Conservation (phyloP, 1,140 invertebrate genomes). For the Aphaenogaster rudis region DNA sequence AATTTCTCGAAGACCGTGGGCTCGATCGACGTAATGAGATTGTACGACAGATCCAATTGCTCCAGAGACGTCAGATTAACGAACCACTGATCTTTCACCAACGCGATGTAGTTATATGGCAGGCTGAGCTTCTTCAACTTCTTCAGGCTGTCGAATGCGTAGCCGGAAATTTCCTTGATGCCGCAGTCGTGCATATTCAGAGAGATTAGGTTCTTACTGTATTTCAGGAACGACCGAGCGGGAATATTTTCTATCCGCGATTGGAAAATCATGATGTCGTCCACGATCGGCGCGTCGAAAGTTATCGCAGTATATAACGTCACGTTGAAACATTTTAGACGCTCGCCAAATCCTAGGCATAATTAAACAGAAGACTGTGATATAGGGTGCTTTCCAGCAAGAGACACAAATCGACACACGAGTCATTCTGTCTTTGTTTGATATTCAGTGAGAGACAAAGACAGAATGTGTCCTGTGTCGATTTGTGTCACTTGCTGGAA, state of each 20-base stretch:
- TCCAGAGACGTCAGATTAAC: slow-evolving; percentile 71
- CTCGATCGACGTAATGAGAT: slow-evolving; percentile 75
- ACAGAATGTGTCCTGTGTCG: too few species aligned
- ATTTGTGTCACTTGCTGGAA: too few species aligned
- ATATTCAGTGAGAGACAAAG: too few species aligned
- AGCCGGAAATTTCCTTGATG: slow-evolving; percentile 69
- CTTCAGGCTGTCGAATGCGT: slow-evolving; percentile 73
- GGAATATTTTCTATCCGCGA: slow-evolving; percentile 73
- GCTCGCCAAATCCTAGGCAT: slow-evolving; percentile 63
- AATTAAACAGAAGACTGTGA: neutral
- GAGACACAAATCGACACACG: too few species aligned
- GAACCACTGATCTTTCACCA: slow-evolving; percentile 77
- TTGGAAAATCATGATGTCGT: slow-evolving; percentile 72
- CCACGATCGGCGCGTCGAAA: slow-evolving; percentile 52
- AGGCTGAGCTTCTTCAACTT: slow-evolving; percentile 77
- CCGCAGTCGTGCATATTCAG: slow-evolving; percentile 79
- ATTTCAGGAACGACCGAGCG: slow-evolving; percentile 68
- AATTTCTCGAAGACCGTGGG: slow-evolving; percentile 72
- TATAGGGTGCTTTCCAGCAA: too few species aligned
- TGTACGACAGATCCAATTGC: slow-evolving; percentile 82
- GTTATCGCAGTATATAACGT: slow-evolving; percentile 58
- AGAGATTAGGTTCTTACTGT: slow-evolving; percentile 68
- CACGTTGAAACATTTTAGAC: slow-evolving; percentile 76
- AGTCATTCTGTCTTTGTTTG: too few species aligned
- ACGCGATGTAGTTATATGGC: slow-evolving; percentile 77